Base-by-base conservation (phyloP, 2,113 vertebrate genomes). In the Trogon melanurus region DNA sequence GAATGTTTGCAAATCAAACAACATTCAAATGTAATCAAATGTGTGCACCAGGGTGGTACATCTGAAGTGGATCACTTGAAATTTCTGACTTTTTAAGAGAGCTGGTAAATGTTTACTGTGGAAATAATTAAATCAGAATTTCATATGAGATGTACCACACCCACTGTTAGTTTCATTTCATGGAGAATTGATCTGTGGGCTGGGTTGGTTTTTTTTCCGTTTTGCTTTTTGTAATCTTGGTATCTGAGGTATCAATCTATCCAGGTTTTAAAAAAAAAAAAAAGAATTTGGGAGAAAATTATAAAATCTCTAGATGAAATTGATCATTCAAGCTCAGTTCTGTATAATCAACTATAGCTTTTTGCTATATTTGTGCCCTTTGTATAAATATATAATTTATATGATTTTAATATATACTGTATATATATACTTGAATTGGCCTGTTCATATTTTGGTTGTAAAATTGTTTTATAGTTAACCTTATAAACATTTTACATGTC, bases 361-460 rank as follows among this genome's bases (percentile, higher is more conserved):
- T 98, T 98, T 97, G 97, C 97, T 98, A 98, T 98, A 94, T 96
- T 93, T 97, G 97, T 97, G 97, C 97, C 97, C 97, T 98, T 97
- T 98, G 97, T 98, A 98, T 98, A 98, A 98, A 98, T 98, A 98
- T 91, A 93, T 98, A 98, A 98, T 98, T 98, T 98, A 99, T 98
- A 98, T 97, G 94, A 97, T 98, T 98, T 98, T 99, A 98, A 98
- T 98, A 98, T 98, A 98, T 98, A 98, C 97, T 98, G 94, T 97
- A 74, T 97, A 95, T 97, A 95, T 94, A 94, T 97, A 97, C 96
- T 97, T 97, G 97, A 98, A 98, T 97, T 97, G 95, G 92, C 97
- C 94, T 98, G 97, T 98, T 94, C 85, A 91, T 96, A 96, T 97
- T 97, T 98, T 96, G 96, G 94, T 96, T 96, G 97, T 97, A 96